A percentile compares a stretch with the other conserved stretches of the same genome.
Conservation (phyloP, 2,113 vertebrate genomes). For the Gambusia affinis region DNA sequence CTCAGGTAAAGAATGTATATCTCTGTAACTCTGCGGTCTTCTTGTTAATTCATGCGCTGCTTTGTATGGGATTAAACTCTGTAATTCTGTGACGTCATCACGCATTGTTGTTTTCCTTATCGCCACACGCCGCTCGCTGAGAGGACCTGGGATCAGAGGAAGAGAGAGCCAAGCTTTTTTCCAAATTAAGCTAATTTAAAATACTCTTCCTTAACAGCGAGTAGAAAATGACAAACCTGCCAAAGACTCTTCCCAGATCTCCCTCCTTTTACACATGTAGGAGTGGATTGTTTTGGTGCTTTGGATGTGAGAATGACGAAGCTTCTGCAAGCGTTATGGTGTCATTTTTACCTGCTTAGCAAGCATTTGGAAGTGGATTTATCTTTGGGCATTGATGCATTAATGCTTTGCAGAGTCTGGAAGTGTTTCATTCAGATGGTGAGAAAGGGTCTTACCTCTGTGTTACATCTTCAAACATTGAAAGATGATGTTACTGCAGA, state of each 20-base stretch:
- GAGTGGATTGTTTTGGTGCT: constrained; percentile 20
- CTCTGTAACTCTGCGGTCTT: too few species aligned
- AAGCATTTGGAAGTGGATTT: constrained; percentile 13
- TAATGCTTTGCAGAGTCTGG: constrained; percentile 6
- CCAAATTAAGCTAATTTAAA: too few species aligned
- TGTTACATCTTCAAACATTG: neutral
- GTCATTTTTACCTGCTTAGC: constrained; percentile 23
- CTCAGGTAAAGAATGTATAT: too few species aligned
- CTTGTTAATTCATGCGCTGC: too few species aligned
- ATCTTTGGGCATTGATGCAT: neutral
- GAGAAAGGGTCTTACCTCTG: neutral
- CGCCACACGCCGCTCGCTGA: too few species aligned
- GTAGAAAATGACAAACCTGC: constrained; percentile 20
- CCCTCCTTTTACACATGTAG: constrained; percentile 7
- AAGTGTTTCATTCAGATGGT: neutral
- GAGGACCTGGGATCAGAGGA: too few species aligned
- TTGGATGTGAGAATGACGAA: neutral
- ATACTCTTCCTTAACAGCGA: too few species aligned
- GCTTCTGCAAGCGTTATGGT: neutral
- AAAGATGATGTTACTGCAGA: neutral
- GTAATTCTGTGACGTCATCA: too few species aligned
- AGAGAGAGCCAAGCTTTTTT: too few species aligned
- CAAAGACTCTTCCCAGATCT: neutral
- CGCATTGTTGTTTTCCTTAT: too few species aligned
- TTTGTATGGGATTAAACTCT: too few species aligned